phyloP scores from a whole-genome alignment of 2,113 vertebrate species.

The Aythya baeri region DNA sequence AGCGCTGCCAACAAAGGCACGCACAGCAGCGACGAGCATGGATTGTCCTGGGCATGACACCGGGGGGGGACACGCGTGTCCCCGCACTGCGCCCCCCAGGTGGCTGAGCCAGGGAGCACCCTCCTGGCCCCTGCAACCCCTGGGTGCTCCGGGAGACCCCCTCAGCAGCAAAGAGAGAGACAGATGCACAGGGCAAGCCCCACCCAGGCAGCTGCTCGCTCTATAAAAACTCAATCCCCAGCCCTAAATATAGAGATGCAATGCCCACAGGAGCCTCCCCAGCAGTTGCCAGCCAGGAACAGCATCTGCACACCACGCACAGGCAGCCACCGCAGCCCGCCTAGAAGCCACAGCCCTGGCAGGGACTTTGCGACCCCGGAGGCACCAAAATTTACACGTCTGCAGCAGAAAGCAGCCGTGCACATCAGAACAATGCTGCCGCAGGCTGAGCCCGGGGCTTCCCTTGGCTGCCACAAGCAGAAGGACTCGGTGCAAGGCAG shows the following conservation, averaged over 20 bases:
- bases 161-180: not conserved
- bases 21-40: no score
- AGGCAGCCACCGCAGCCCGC: not conserved
- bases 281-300: not conserved
- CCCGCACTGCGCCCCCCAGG: not conserved
- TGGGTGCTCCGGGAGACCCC: not conserved
- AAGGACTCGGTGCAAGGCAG: not conserved
- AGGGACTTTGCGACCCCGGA: not conserved
- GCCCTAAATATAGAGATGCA: constrained; percentile 26
- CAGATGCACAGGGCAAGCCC: not conserved
- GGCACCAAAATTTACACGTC: not conserved
- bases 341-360: not conserved
- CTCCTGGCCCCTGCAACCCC: not conserved
- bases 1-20: no score
- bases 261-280: not conserved
- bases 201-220: constrained; percentile 23
- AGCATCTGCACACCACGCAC: not conserved
- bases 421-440: not conserved
- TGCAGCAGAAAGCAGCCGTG: not conserved
- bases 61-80: not conserved
- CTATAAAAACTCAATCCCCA: constrained; percentile 2
- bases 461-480: not conserved
- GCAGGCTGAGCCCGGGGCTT: rapidly evolving
- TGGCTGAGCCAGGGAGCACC: not conserved
- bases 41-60: no score